Conservation (phyloP, 2,113 vertebrate species). For the Anarhynchus alexandrinus region DNA sequence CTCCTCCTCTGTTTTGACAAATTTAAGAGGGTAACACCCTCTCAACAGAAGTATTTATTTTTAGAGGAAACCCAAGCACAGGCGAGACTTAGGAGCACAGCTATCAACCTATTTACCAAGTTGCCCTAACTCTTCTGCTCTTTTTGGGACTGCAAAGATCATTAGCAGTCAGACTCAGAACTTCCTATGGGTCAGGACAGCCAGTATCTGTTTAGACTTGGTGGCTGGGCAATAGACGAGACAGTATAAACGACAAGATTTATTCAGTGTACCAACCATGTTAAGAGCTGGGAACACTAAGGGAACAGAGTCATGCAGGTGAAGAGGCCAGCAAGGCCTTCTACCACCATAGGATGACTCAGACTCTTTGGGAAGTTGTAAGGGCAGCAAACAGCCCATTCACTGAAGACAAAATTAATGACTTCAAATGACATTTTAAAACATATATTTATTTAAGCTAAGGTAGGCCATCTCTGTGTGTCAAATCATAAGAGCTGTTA, state of each 20-base stretch:
- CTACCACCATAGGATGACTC: background rate
- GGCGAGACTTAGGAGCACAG: background rate
- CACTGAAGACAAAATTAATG: background rate
- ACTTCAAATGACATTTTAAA: background rate
- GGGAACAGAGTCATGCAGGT: background rate
- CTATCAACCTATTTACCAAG: background rate
- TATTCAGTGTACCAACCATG: background rate
- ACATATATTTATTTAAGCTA: background rate
- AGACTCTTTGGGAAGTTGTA: background rate
- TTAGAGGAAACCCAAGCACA: background rate
- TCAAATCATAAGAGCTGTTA: constrained; percentile 42
- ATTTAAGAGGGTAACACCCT: background rate
- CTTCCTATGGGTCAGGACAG: background rate
- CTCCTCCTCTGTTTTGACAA: background rate
- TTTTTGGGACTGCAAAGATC: background rate
- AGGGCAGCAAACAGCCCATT: background rate
- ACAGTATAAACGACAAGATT: background rate
- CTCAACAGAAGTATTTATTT: background rate
- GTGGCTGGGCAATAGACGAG: background rate
- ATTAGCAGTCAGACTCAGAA: background rate
- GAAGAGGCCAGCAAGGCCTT: background rate
- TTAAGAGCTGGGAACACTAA: background rate
- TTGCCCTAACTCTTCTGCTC: background rate
- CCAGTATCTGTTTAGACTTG: background rate
- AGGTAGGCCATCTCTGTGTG: background rate